phyloP scores from a whole-genome alignment of 2,888 invertebrate genomes.

The Odontocolon sp. region DNA sequence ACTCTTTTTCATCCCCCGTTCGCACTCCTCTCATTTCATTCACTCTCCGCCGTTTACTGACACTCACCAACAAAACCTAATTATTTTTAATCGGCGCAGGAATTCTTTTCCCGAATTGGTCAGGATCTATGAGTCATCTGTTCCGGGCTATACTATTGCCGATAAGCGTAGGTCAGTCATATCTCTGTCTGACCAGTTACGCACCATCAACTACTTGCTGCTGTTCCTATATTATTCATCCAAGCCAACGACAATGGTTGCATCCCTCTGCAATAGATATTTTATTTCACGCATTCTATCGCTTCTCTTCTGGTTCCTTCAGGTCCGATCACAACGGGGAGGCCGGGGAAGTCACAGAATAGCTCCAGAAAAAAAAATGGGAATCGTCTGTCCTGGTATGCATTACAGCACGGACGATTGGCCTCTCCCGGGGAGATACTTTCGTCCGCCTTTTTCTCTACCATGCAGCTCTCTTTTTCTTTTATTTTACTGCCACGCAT shows the following conservation, averaged over 20 bases:
- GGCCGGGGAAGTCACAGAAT: slow-evolving; percentile 18
- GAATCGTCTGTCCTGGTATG: slow-evolving; percentile 40
- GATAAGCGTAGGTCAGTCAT: slow-evolving; percentile 43
- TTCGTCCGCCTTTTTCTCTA: slow-evolving; percentile 23
- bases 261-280: neutral
- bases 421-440: slow-evolving; percentile 53
- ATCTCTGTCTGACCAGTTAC: slow-evolving; percentile 25
- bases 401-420: slow-evolving; percentile 65
- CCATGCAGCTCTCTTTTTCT: slow-evolving; percentile 28
- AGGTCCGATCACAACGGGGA: neutral
- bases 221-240: slow-evolving; percentile 38
- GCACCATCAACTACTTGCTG: slow-evolving; percentile 43
- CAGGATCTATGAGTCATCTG: slow-evolving; percentile 46
- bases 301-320: slow-evolving; percentile 7
- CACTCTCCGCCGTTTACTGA: slow-evolving; percentile 68
- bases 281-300: slow-evolving; percentile 12
- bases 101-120: slow-evolving; percentile 41
- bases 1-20: slow-evolving; percentile 58
- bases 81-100: slow-evolving; percentile 72
- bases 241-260: slow-evolving; percentile 6
- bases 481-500: slow-evolving; percentile 56
- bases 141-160: neutral
- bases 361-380: slow-evolving; percentile 15
- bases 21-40: slow-evolving; percentile 65
- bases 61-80: slow-evolving; percentile 66